Percentiles rank a stretch among this genome's conserved stretches.
phyloP scores from a whole-genome alignment of 2,888 invertebrate species.

The Crioceris asparagi region DNA sequence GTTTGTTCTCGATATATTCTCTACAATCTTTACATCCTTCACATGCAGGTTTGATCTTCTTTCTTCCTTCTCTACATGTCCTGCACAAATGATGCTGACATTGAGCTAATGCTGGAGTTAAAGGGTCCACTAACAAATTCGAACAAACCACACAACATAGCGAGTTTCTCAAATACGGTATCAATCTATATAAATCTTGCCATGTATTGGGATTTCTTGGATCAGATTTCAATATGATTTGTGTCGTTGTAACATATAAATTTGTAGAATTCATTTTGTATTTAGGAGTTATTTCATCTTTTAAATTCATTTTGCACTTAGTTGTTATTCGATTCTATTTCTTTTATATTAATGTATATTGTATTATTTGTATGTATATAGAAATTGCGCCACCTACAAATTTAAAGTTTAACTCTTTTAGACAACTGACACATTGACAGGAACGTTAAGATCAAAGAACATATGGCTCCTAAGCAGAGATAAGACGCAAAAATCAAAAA shows the following conservation, averaged over 20 bases:
- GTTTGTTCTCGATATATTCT: conserved; percentile 71
- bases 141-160: conserved; percentile 85
- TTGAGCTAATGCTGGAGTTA: conserved; percentile 62
- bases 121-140: conserved; percentile 70
- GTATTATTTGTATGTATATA: too few species aligned
- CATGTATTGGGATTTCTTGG: conserved; percentile 60
- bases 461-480: too few species aligned
- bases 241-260: conserved; percentile 72
- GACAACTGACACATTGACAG: too few species aligned
- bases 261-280: conserved; percentile 65
- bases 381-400: too few species aligned
- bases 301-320: conserved; percentile 16
- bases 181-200: conserved; percentile 70
- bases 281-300: conserved; percentile 10
- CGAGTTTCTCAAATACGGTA: conserved; percentile 77
- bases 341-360: too few species aligned
- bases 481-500: too few species aligned
- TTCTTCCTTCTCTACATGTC: conserved; percentile 72
- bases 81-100: conserved; percentile 88
- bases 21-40: conserved; percentile 76
- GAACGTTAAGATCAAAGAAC: too few species aligned
- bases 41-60: conserved; percentile 76
- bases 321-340: too few species aligned
- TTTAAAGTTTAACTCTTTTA: too few species aligned
- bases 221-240: conserved; percentile 66